Evolutionary conservation across 2,888 invertebrate genomes (phyloP).

Genomic region (Cephalotes varians): DNA sequence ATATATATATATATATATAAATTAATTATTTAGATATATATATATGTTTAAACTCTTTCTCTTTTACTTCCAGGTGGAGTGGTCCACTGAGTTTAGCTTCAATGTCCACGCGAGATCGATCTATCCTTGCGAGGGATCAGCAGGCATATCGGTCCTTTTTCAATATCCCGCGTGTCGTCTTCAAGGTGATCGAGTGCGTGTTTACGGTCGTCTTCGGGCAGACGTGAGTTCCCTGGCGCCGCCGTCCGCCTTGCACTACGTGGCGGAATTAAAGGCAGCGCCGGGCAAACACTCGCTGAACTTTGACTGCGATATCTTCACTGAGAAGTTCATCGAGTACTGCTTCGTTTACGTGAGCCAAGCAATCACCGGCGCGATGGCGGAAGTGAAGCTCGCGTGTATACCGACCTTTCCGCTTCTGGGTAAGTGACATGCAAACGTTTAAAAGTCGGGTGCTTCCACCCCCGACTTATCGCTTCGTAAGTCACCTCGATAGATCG

Average conservation of each 20-base stretch:
- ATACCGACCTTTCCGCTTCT: conserved; percentile 93
- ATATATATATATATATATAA: neutral
- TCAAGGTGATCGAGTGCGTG: conserved; percentile 92
- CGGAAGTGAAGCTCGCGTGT: conserved; percentile 94
- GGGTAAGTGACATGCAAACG: conserved; percentile 87
- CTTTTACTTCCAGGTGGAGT: conserved; percentile 89
- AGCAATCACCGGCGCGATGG: conserved; percentile 94
- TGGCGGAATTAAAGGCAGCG: conserved; percentile 89
- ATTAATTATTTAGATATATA: neutral
- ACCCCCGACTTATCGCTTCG: neutral
- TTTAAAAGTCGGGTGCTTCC: neutral
- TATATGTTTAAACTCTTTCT: neutral
- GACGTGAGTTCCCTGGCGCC: conserved; percentile 90
- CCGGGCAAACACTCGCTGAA: conserved; percentile 92
- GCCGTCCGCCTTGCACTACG: conserved; percentile 89
- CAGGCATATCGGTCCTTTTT: conserved; percentile 92
- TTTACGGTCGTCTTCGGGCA: conserved; percentile 91
- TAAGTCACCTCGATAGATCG: conserved; percentile 19
- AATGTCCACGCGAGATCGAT: conserved; percentile 94
- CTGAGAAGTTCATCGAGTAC: conserved; percentile 93
- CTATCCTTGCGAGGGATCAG: conserved; percentile 92
- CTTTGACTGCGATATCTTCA: conserved; percentile 94
- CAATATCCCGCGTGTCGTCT: conserved; percentile 94
- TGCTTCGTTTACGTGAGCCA: conserved; percentile 96
- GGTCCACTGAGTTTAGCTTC: conserved; percentile 94